Conservation (phyloP, 2,113 vertebrate species). For the Campylomormyrus tamandua region DNA sequence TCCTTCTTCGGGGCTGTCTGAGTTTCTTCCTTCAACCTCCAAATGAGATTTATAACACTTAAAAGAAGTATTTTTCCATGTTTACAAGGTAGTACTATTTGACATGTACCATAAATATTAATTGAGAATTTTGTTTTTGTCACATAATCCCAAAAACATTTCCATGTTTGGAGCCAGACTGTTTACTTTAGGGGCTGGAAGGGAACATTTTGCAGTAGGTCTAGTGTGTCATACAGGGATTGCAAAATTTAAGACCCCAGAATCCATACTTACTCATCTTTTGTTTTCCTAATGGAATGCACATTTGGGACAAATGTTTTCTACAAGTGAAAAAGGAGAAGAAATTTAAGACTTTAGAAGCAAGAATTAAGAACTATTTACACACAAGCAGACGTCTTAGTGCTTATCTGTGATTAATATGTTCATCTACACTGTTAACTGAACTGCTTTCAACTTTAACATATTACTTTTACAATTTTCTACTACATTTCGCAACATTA, state of each 20-base stretch:
- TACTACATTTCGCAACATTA: neutral
- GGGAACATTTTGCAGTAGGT: neutral
- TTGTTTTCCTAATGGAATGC: constrained; percentile 59
- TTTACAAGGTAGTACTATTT: neutral
- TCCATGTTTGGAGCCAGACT: neutral
- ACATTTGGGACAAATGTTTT: constrained; percentile 64
- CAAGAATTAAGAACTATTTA: neutral
- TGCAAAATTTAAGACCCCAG: neutral
- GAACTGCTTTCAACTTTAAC: neutral
- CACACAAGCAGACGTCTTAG: neutral
- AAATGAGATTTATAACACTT: neutral
- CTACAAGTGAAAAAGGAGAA: constrained; percentile 31
- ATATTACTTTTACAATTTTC: neutral
- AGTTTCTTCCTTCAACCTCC: constrained; percentile 47
- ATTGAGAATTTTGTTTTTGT: neutral
- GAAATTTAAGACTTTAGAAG: neutral
- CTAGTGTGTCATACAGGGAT: neutral
- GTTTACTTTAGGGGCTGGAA: neutral
- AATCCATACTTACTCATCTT: constrained; percentile 58
- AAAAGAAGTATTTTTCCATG: neutral
- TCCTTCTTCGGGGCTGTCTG: constrained; percentile 45
- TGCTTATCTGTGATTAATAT: neutral
- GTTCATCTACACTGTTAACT: neutral
- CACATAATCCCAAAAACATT: neutral
- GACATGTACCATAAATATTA: neutral